Conservation (phyloP, 2,888 invertebrate species). For the Torymus tubicola region DNA sequence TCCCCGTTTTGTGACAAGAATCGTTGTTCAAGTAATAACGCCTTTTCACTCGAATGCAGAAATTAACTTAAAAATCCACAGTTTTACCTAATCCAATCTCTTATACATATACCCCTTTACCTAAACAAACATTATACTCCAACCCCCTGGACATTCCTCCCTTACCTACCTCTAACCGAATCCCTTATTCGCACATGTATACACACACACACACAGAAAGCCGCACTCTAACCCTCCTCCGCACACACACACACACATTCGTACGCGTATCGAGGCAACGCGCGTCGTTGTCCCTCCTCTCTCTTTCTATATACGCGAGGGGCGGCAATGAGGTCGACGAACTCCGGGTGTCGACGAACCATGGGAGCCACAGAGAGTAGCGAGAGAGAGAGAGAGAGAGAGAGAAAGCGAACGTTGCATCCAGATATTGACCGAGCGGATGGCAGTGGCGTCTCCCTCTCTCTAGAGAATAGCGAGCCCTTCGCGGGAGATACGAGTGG, state of each 20-base stretch:
- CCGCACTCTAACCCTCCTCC: background rate
- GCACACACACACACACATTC: background rate
- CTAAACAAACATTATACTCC: too few relatives aligned
- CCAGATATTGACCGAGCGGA: constrained; percentile 37
- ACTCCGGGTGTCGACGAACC: constrained; percentile 56
- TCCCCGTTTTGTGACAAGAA: too few relatives aligned
- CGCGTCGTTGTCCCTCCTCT: background rate
- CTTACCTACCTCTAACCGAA: too few relatives aligned
- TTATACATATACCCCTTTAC: too few relatives aligned
- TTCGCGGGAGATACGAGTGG: background rate
- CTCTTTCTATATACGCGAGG: constrained; percentile 20
- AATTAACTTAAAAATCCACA: too few relatives aligned
- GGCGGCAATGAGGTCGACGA: constrained; percentile 66
- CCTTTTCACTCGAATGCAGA: too few relatives aligned
- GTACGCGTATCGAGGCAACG: background rate
- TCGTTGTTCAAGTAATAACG: too few relatives aligned
- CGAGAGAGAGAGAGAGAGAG: constrained; percentile 5
- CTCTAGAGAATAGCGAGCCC: background rate
- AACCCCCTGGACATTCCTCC: too few relatives aligned
- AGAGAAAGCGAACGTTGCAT: constrained; percentile 6
- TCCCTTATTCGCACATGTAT: too few relatives aligned
- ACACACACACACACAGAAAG: too few relatives aligned
- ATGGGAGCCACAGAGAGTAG: background rate
- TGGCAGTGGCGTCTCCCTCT: constrained; percentile 6
- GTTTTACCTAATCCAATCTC: too few relatives aligned